These are phyloP conservation scores for Brachyhypopomus occidentalis DNA, from an alignment of 2,113 vertebrate genomes.

Conservation along the genomic window DNA sequence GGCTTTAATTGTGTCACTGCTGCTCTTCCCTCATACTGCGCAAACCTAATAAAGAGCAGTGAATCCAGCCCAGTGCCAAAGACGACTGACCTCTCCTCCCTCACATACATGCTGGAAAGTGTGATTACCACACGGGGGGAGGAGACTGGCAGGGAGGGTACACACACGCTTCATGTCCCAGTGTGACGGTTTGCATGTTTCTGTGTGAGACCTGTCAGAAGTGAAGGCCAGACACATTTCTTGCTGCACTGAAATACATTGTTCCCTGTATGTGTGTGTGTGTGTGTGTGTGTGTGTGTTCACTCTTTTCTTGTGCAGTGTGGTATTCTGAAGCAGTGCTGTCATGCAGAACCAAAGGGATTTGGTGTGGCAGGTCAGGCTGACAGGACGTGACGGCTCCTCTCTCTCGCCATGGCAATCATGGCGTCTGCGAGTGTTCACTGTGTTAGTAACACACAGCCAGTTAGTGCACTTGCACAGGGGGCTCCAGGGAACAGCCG, in stretches of 20 bases:
- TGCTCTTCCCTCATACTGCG: slow-evolving; percentile 28
- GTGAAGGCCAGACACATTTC: slow-evolving; percentile 12
- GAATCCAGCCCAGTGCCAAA: slow-evolving; percentile 20
- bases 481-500: slow-evolving; percentile 23
- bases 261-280: neutral
- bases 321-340: slow-evolving; percentile 39
- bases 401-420: slow-evolving; percentile 40
- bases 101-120: slow-evolving; percentile 15
- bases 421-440: slow-evolving; percentile 52
- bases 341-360: slow-evolving; percentile 56
- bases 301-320: slow-evolving; percentile 26
- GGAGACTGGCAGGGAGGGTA: neutral
- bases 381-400: slow-evolving; percentile 22
- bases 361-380: slow-evolving; percentile 41
- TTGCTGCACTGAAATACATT: neutral
- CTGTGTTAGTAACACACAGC: slow-evolving; percentile 50
- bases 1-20: slow-evolving; percentile 46
- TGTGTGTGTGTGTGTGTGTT: slow-evolving; percentile 15
- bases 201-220: slow-evolving; percentile 6
- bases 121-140: slow-evolving; percentile 15
- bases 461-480: slow-evolving; percentile 28
- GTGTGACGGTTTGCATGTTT: neutral
- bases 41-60: slow-evolving; percentile 24
- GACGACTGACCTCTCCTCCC: neutral
- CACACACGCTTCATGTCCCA: neutral